Conservation (phyloP, 2,113 vertebrate species). For the Nothoprocta perdicaria region DNA sequence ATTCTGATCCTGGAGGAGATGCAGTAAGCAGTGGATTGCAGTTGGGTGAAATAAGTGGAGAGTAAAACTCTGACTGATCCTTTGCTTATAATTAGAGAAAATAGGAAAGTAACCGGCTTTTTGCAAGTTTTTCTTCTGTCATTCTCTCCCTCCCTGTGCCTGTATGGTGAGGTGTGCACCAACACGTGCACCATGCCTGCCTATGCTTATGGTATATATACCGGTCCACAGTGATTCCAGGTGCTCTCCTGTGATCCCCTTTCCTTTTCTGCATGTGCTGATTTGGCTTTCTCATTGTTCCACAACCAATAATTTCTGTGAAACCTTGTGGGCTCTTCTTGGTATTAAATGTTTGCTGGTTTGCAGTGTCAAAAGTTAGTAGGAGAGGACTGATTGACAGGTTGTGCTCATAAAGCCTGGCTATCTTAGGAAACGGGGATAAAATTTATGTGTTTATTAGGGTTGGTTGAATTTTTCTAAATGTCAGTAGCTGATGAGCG, state of each 20-base stretch:
- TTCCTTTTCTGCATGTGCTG: not conserved
- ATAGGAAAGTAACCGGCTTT: not conserved
- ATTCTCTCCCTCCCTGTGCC: not conserved
- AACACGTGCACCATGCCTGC: not conserved
- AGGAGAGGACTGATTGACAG: not conserved
- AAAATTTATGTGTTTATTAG: not conserved
- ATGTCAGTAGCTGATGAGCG: not conserved
- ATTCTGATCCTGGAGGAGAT: not conserved
- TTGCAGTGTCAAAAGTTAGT: not conserved
- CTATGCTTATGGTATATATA: not conserved
- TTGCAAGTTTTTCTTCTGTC: not conserved
- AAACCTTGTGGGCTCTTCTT: not conserved
- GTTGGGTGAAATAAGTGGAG: not conserved
- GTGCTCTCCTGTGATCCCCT: not conserved
- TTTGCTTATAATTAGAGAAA: not conserved
- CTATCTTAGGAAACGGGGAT: not conserved
- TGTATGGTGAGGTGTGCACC: fast-evolving
- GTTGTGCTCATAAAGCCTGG: not conserved
- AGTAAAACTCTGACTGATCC: not conserved
- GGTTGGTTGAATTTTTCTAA: conserved; percentile 13
- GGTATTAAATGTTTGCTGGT: not conserved
- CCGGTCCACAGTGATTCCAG: not conserved
- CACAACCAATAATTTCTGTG: not conserved
- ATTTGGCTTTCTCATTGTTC: not conserved
- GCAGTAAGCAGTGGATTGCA: not conserved